phyloP scores from a whole-genome alignment of 2,797 vertebrate genomes.

The Bryconaethiops microstoma region DNA sequence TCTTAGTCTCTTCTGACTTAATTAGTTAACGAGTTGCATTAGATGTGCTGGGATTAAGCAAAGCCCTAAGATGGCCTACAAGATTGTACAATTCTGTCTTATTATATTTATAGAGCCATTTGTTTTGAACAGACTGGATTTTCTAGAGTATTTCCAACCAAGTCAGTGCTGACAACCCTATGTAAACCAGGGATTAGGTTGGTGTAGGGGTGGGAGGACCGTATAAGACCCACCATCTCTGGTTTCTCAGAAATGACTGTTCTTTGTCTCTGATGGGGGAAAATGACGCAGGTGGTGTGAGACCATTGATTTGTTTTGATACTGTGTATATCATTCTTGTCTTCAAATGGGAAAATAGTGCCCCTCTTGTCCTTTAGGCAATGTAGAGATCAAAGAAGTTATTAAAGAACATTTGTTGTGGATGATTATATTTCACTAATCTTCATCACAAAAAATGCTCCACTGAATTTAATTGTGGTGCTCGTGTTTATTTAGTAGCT shows the following conservation, averaged over 20 bases:
- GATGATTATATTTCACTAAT: constrained; percentile 11
- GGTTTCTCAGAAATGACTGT: neutral
- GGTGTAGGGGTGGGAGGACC: no score
- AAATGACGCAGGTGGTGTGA: neutral
- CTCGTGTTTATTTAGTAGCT: neutral
- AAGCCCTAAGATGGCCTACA: no score
- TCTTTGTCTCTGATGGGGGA: neutral
- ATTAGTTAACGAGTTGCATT: no score
- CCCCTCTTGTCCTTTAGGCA: neutral
- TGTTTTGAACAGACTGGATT: neutral
- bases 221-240: no score
- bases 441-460: neutral
- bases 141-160: no score
- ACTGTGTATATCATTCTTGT: neutral
- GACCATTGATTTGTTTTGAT: neutral
- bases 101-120: neutral
- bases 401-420: constrained; percentile 1
- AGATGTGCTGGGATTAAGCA: no score
- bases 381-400: neutral
- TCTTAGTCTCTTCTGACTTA: no score
- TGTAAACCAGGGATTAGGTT: no score
- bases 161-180: no score
- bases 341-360: constrained; percentile 1
- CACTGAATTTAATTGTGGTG: neutral
- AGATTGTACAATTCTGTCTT: neutral